Conservation (phyloP, 1,140 invertebrate species). For the Lethrus apterus region DNA sequence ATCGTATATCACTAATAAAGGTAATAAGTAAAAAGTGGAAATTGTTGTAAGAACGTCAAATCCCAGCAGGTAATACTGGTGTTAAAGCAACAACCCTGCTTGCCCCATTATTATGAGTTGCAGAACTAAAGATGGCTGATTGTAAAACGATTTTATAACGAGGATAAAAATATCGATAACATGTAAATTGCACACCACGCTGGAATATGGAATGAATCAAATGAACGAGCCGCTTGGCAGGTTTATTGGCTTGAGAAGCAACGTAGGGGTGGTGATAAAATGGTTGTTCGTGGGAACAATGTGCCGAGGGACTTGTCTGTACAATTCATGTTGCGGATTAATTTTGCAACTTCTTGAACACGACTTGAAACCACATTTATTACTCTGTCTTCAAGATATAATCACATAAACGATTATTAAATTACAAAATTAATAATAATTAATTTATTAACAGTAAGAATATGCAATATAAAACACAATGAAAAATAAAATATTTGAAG, state of each 20-base stretch:
- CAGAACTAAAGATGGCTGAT: conserved; percentile 24
- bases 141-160: conserved; percentile 36
- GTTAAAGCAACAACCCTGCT: conserved; percentile 6
- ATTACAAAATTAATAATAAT: no score
- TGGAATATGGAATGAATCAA: conserved; percentile 41
- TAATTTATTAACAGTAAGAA: no score
- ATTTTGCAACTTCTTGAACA: conserved; percentile 29
- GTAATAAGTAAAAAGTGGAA: no score
- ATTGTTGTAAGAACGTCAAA: conserved; percentile 13
- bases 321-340: conserved; percentile 36
- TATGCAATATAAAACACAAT: no score
- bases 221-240: conserved; percentile 36
- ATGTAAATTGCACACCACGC: conserved; percentile 38
- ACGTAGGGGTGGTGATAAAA: conserved; percentile 35
- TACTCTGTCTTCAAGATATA: conserved; percentile 5
- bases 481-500: no score
- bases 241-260: conserved; percentile 37
- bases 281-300: conserved; percentile 38
- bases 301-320: conserved; percentile 33
- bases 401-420: no score
- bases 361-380: conserved; percentile 13
- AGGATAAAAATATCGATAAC: conserved; percentile 42
- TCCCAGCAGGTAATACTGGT: conserved; percentile 8
- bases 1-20: no score
- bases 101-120: conserved; percentile 19